Evolutionary conservation across 2,797 vertebrate species (phyloP).

Genomic region (Pipistrellus kuhlii): DNA sequence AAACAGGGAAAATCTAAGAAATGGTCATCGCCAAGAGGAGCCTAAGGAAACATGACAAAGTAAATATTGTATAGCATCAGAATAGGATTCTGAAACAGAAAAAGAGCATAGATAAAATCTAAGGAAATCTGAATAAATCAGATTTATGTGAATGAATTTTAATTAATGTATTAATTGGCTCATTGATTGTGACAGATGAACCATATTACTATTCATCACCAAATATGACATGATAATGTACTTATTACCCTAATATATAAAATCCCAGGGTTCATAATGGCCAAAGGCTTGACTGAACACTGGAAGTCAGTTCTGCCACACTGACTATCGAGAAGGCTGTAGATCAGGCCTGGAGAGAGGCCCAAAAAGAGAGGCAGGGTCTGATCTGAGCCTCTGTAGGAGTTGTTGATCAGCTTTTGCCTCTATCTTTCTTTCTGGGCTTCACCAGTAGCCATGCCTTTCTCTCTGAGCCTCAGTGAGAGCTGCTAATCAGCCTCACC

Average conservation of each 20-base stretch:
- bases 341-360: too few relatives aligned
- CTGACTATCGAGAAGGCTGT: too few relatives aligned
- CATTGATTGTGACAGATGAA: conserved; percentile 26
- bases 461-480: too few relatives aligned
- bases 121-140: background rate
- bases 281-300: too few relatives aligned
- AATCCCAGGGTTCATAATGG: too few relatives aligned
- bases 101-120: background rate
- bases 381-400: too few relatives aligned
- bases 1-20: background rate
- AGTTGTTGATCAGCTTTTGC: too few relatives aligned
- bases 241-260: background rate
- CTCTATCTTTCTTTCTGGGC: too few relatives aligned
- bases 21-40: background rate
- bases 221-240: conserved; percentile 39
- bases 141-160: background rate
- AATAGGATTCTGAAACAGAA: background rate
- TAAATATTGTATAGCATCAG: background rate
- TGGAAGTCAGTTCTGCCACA: too few relatives aligned
- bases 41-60: background rate
- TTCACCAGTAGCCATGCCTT: too few relatives aligned
- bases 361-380: too few relatives aligned
- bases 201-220: background rate
- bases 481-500: too few relatives aligned
- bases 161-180: background rate